Evolutionary conservation across 2,888 invertebrate species (phyloP).

Genomic region (Schizotus pectinicornis): DNA sequence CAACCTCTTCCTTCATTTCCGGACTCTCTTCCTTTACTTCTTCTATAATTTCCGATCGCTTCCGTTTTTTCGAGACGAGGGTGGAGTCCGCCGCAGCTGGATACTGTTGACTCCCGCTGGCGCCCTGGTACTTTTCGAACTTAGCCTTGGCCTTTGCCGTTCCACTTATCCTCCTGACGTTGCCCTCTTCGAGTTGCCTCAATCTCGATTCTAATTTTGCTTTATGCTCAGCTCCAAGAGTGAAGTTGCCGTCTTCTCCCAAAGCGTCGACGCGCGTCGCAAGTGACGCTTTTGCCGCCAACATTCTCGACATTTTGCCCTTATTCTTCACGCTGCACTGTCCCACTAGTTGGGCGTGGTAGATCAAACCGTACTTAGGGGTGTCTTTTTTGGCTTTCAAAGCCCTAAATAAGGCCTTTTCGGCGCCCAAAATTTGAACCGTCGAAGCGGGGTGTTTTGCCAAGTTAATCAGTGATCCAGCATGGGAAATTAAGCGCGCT

Average conservation of each 20-base stretch:
- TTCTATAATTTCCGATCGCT: constrained; percentile 62
- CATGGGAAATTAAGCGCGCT: constrained; percentile 94
- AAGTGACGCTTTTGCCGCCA: constrained; percentile 95
- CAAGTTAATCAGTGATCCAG: constrained; percentile 95
- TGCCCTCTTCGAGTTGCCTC: constrained; percentile 84
- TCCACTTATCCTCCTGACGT: constrained; percentile 81
- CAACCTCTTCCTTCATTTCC: constrained; percentile 38
- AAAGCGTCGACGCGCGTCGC: constrained; percentile 95
- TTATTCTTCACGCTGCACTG: constrained; percentile 90
- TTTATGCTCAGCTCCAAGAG: constrained; percentile 88
- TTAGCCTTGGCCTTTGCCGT: constrained; percentile 87
- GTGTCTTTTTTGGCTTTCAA: constrained; percentile 97
- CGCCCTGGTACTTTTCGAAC: constrained; percentile 91
- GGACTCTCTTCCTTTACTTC: constrained; percentile 44
- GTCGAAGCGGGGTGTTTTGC: constrained; percentile 99
- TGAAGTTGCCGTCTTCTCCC: constrained; percentile 83
- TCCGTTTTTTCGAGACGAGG: constrained; percentile 64
- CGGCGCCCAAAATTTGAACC: constrained; percentile 96
- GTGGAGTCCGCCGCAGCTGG: constrained; percentile 84
- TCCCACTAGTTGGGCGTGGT: constrained; percentile 93
- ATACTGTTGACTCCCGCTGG: constrained; percentile 83
- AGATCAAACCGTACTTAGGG: constrained; percentile 98
- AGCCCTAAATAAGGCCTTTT: constrained; percentile 96
- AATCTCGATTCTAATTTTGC: constrained; percentile 85
- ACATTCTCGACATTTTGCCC: constrained; percentile 93